Evolutionary conservation across 2,113 vertebrate species (phyloP).

Genomic region (Myotis brandtii): DNA sequence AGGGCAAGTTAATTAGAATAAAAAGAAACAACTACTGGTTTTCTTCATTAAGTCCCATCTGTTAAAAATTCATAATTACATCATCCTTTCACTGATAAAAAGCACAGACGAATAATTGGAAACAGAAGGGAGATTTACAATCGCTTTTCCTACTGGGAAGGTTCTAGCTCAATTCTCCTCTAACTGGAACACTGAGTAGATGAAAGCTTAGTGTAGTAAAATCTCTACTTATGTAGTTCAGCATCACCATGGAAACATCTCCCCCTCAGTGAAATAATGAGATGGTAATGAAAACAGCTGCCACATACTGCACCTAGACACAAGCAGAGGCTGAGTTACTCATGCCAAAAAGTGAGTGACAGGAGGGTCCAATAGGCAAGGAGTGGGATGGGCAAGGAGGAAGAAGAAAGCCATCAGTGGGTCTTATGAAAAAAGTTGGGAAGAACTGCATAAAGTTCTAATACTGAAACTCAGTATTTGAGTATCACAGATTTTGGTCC

Average conservation of each 20-base stretch:
- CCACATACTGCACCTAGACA: slow-evolving; percentile 74
- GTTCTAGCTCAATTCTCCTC: slow-evolving; percentile 65
- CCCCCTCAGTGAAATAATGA: slow-evolving; percentile 79
- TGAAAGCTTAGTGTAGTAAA: slow-evolving; percentile 77
- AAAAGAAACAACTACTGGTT: slow-evolving; percentile 15
- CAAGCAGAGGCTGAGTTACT: slow-evolving; percentile 59
- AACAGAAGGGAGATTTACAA: slow-evolving; percentile 50
- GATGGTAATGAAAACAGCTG: slow-evolving; percentile 81
- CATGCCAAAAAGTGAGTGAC: slow-evolving; percentile 68
- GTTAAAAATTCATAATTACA: slow-evolving; percentile 53
- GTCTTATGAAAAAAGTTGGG: background rate
- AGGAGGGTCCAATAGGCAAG: slow-evolving; percentile 27
- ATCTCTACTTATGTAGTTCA: slow-evolving; percentile 67
- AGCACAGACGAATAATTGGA: background rate
- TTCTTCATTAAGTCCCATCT: slow-evolving; percentile 53
- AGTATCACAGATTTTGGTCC: slow-evolving; percentile 1
- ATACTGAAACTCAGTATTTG: slow-evolving; percentile 46
- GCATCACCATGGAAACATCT: slow-evolving; percentile 80
- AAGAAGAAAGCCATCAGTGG: slow-evolving; percentile 18
- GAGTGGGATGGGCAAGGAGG: background rate
- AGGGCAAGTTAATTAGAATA: slow-evolving; percentile 61
- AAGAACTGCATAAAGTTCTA: slow-evolving; percentile 41
- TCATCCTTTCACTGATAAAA: slow-evolving; percentile 45
- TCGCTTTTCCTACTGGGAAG: slow-evolving; percentile 62
- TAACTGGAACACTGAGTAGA: slow-evolving; percentile 69